A percentile compares a stretch with the other conserved stretches of the same genome.
phyloP scores from a whole-genome alignment of 2,113 vertebrate species.

The Scytalopus superciliaris region DNA sequence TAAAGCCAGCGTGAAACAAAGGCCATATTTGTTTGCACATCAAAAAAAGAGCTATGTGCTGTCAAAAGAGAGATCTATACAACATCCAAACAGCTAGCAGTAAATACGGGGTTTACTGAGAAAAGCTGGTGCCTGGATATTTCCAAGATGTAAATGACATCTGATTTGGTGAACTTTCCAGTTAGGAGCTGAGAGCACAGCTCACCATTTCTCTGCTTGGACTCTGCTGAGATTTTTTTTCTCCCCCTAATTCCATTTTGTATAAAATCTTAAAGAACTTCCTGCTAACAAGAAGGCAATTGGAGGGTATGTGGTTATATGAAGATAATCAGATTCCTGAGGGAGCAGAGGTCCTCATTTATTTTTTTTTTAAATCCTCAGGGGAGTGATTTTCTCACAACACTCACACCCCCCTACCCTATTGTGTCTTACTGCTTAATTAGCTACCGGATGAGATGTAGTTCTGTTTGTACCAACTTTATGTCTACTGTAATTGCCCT shows the following conservation, averaged over 20 bases:
- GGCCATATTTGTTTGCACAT: neutral
- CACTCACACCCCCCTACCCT: neutral
- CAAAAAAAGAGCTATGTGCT: neutral
- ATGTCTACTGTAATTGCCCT: constrained; percentile 69
- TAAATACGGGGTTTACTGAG: neutral
- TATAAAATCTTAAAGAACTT: constrained; percentile 34
- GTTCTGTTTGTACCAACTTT: constrained; percentile 72
- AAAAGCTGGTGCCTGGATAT: neutral
- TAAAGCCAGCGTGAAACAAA: neutral
- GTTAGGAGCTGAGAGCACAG: neutral
- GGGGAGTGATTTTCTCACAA: constrained; percentile 61
- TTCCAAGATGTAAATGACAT: neutral
- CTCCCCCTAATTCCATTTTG: neutral
- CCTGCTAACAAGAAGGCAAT: constrained; percentile 16
- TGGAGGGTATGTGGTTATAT: neutral
- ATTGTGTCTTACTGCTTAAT: constrained; percentile 71
- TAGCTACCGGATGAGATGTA: constrained; percentile 66
- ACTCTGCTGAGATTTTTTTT: neutral
- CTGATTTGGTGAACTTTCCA: neutral
- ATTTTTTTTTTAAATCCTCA: constrained; percentile 9
- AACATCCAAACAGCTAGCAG: neutral
- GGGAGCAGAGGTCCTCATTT: constrained; percentile 43
- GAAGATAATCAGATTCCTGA: constrained; percentile 56
- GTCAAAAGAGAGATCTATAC: neutral
- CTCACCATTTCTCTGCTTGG: constrained; percentile 12